These are phyloP conservation scores for Budorcas taxicolor DNA, from an alignment of 2,113 vertebrate genomes.

Conservation along the genomic window DNA sequence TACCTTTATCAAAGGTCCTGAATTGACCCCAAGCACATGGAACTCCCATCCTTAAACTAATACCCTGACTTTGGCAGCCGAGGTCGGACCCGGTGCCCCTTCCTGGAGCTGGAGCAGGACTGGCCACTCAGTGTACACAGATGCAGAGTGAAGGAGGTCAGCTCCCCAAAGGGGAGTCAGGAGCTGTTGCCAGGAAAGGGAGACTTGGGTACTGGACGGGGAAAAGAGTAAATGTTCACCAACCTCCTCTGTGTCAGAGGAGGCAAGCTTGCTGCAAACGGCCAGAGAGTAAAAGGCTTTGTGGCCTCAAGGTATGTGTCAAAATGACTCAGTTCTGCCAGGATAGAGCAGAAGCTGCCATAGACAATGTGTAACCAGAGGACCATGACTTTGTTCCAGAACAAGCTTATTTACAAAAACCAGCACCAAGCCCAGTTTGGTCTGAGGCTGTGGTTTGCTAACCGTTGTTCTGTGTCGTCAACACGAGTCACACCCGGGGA, in stretches of 20 bases:
- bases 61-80: not conserved
- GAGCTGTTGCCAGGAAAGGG: not conserved
- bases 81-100: not conserved
- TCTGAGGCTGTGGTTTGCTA: not conserved
- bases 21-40: not conserved
- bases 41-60: not conserved
- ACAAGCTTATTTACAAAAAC: not conserved
- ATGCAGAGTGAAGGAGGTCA: not conserved
- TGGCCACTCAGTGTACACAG: rapidly evolving
- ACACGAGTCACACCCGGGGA: not conserved
- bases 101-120: not conserved
- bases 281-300: not conserved
- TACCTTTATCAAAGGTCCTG: not conserved
- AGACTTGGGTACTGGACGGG: not conserved
- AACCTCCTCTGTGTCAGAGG: not conserved
- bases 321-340: not conserved
- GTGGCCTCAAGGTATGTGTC: not conserved
- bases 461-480: rapidly evolving
- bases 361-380: not conserved
- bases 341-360: not conserved
- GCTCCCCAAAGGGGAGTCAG: not conserved
- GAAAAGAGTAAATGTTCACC: not conserved
- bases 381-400: not conserved
- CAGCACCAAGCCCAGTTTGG: not conserved
- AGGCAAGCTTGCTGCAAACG: not conserved